phyloP scores from a whole-genome alignment of 2,113 vertebrate genomes.

The Peromyscus polionotus region DNA sequence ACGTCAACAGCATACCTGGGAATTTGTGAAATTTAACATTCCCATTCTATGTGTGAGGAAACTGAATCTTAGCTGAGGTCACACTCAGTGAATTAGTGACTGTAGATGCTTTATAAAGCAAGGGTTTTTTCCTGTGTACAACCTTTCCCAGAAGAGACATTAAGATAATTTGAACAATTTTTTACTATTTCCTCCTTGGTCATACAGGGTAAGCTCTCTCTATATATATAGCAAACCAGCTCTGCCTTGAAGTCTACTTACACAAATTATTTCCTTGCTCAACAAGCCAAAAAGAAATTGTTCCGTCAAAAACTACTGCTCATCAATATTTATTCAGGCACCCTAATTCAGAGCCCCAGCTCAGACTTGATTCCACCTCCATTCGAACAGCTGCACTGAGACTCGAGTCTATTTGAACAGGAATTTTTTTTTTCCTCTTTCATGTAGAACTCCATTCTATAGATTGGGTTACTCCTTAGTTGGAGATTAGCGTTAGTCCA shows the following conservation, averaged over 20 bases:
- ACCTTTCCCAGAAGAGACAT: background rate
- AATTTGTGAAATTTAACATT: background rate
- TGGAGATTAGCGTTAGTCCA: background rate
- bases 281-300: background rate
- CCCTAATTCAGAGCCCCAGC: background rate
- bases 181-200: background rate
- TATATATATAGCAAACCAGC: background rate
- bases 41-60: constrained; percentile 4
- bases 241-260: constrained; percentile 36
- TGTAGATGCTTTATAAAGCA: background rate
- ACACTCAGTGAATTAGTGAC: background rate
- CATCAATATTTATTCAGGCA: background rate
- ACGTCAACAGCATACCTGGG: background rate
- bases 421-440: background rate
- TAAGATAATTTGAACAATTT: background rate
- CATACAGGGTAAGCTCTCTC: background rate
- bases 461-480: background rate
- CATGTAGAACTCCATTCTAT: background rate
- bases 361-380: background rate
- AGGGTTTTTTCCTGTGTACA: background rate
- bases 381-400: background rate
- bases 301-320: background rate
- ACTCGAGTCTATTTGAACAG: background rate
- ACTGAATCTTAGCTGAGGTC: background rate
- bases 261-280: background rate